phyloP scores from a whole-genome alignment of 2,797 vertebrate species.

The Poeciliopsis turneri region DNA sequence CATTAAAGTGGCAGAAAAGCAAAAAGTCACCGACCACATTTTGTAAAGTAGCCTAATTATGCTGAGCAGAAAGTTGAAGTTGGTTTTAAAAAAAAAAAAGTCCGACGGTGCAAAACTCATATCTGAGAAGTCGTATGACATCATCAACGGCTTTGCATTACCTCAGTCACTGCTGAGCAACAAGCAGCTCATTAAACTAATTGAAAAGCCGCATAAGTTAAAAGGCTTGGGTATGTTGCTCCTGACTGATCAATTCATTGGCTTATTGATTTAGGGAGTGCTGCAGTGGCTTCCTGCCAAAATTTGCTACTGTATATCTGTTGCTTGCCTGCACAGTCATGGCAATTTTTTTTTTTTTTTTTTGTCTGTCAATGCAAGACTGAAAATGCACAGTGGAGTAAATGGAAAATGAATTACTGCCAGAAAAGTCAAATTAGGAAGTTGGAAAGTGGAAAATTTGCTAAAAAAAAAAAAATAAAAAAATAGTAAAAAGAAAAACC shows the following conservation, averaged over 20 bases:
- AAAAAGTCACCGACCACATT: not conserved
- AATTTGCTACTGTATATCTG: constrained; percentile 54
- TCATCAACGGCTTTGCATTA: constrained; percentile 27
- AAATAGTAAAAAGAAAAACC: too few relatives aligned
- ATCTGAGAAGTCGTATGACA: constrained; percentile 30
- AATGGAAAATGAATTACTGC: too few relatives aligned
- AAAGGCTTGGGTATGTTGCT: constrained; percentile 28
- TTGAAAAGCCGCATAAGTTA: constrained; percentile 56
- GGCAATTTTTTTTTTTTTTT: constrained; percentile 28
- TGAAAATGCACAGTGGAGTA: not conserved
- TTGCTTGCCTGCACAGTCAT: constrained; percentile 20
- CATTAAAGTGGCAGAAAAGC: not conserved
- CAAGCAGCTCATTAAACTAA: constrained; percentile 57
- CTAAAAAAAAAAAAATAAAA: too few relatives aligned
- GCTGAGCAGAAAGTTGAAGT: not conserved
- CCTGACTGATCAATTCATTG: constrained; percentile 43
- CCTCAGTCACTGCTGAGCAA: constrained; percentile 26
- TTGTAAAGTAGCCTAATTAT: not conserved
- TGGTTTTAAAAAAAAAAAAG: not conserved
- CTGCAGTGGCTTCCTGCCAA: constrained; percentile 28
- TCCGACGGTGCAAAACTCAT: not conserved
- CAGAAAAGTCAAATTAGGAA: too few relatives aligned
- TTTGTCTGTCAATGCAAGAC: constrained; percentile 16
- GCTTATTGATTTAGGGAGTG: constrained; percentile 50
- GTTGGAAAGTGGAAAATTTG: too few relatives aligned